Percentiles rank a stretch among this genome's conserved stretches.
These are phyloP conservation scores for Alethe castanea DNA, from an alignment of 2,113 vertebrate genomes.

Conservation along the genomic window DNA sequence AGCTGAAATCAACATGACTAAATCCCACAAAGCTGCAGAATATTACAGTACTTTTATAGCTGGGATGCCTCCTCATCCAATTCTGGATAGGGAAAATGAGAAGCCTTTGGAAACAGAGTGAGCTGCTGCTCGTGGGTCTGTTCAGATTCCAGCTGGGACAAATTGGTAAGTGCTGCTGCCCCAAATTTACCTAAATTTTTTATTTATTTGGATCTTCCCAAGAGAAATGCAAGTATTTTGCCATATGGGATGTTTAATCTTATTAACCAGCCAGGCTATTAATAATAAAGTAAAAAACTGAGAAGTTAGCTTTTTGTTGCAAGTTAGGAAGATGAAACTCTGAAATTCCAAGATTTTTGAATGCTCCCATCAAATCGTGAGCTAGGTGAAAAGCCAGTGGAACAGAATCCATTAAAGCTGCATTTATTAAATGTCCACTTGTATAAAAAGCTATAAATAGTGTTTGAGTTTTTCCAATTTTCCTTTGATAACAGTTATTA, in stretches of 20 bases:
- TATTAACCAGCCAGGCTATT: not conserved
- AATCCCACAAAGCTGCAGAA: not conserved
- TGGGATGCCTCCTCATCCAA: not conserved
- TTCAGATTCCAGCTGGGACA: not conserved
- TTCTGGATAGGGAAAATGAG: not conserved
- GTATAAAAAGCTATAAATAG: constrained; percentile 68
- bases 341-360: not conserved
- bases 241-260: not conserved
- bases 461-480: constrained; percentile 33
- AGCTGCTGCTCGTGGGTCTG: not conserved
- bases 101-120: not conserved
- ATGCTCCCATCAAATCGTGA: not conserved
- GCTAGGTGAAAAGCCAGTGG: constrained; percentile 30
- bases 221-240: constrained; percentile 36
- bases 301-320: not conserved
- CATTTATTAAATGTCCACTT: constrained; percentile 64
- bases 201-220: constrained; percentile 19
- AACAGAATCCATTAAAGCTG: constrained; percentile 50
- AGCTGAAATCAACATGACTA: not conserved
- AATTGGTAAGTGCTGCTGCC: not conserved
- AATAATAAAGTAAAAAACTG: not conserved
- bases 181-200: not conserved
- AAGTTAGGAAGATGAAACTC: constrained; percentile 3
- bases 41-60: not conserved
- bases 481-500: constrained; percentile 61